Percentiles rank a stretch among this genome's conserved stretches.
These are phyloP conservation scores for Corynorhinus townsendii DNA, from an alignment of 2,113 vertebrate genomes.

Conservation along the genomic window DNA sequence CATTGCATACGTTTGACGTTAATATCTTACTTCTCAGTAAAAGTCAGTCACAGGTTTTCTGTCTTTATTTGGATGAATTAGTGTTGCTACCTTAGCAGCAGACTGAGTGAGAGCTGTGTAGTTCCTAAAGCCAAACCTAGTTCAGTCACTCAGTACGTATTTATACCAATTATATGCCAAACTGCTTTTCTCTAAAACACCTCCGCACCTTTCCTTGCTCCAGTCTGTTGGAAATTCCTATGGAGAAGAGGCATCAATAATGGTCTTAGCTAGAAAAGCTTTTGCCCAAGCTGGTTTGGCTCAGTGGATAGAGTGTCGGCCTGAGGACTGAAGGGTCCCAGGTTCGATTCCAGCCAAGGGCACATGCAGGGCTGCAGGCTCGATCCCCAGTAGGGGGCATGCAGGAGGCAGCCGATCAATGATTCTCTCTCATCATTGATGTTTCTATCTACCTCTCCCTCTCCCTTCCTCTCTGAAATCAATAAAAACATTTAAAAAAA, in stretches of 20 bases:
- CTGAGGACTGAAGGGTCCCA: no score
- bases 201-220: background rate
- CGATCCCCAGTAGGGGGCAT: no score
- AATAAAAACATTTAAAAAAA: no score
- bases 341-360: no score
- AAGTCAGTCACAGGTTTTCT: conserved; percentile 2
- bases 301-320: no score
- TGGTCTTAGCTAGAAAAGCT: background rate
- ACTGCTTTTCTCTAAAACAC: background rate
- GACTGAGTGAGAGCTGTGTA: background rate
- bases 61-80: conserved; percentile 17
- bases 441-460: no score
- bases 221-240: background rate
- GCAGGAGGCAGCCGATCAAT: no score
- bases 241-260: background rate
- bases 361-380: no score
- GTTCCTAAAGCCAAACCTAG: background rate
- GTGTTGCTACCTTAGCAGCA: background rate
- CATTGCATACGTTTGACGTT: background rate
- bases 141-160: background rate
- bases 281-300: no score
- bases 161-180: background rate
- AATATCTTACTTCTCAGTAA: conserved; percentile 15
- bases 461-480: no score
- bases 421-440: no score